Evolutionary conservation across 2,888 invertebrate species (phyloP), one percentile per base, ranked within the genome.

Genomic region (Callosobruchus maculatus): DNA sequence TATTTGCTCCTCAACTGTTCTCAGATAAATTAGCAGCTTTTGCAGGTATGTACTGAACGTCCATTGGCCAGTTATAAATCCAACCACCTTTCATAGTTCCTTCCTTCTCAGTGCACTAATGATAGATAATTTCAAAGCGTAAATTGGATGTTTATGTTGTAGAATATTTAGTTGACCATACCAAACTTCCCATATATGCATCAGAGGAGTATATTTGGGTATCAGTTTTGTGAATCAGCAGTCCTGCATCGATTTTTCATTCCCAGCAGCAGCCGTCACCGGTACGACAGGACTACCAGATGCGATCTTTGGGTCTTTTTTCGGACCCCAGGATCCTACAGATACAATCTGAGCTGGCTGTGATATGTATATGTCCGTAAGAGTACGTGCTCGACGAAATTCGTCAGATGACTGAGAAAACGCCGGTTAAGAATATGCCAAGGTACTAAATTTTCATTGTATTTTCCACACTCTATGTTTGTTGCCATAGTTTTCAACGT

Each of bases 241-340:
- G 70, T 68, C 73, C 68, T 26, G 67, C 67, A 82, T 83, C 82
- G 83, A 83, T 84, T 84, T 83, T 82, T 84, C 83, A 83, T 83
- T 84, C 82, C 78, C 84, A 83, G 82, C 84, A 80, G 81, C 81
- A 79, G 80, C 83, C 83, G 84, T 84, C 84, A 83, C 80, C 81
- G 80, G 80, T 82, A 83, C 49, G 82, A 49, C 83, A 49, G 82
- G 82, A 79, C 76, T 78, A 80, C 81, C 80, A 82, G 82, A 83
- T 83, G 82, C 81, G 81, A 83, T 83, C 82, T 82, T n/a, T 22
- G 7, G 7, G 2, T 1, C 13, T 69, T 69, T 22, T 69, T 21
- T 21, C 21, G 22, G 69, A 0, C 69, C 22, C 9, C 20, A n/a
- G 49, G 18, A 3, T 49, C 5, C 49, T 18, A 49, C 3, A 49